Percentiles rank a stretch among this genome's conserved stretches.
Evolutionary conservation across 2,888 invertebrate species (phyloP).

Genomic region (Leucoma salicis): DNA sequence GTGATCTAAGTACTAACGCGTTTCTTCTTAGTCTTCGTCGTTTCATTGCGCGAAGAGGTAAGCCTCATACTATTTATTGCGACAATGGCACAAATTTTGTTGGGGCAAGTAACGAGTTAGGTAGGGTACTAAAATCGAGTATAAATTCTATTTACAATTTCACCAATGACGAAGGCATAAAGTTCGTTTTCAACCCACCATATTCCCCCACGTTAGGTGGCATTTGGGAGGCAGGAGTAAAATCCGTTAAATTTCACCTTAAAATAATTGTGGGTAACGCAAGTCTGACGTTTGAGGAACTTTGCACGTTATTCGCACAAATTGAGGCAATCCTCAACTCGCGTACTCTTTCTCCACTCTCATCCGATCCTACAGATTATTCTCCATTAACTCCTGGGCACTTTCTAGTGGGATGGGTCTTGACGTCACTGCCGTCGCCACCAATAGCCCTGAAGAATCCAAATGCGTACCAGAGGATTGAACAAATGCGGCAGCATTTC

Average conservation of each 20-base stretch:
- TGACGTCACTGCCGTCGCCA: too few relatives aligned
- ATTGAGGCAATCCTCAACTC: slow-evolving; percentile 17
- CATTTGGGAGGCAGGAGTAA: neutral
- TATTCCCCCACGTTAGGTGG: neutral
- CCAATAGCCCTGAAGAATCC: too few relatives aligned
- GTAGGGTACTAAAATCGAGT: slow-evolving; percentile 6
- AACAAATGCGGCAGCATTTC: too few relatives aligned
- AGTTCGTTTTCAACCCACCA: too few relatives aligned
- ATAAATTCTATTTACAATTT: slow-evolving; percentile 6
- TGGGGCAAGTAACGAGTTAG: slow-evolving; percentile 7
- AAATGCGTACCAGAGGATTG: too few relatives aligned
- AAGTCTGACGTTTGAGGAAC: slow-evolving; percentile 10
- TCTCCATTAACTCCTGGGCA: too few relatives aligned
- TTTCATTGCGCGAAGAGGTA: too few relatives aligned
- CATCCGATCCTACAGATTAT: slow-evolving; percentile 10
- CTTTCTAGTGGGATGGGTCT: too few relatives aligned
- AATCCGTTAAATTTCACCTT: too few relatives aligned
- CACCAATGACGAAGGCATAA: too few relatives aligned
- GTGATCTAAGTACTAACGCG: slow-evolving; percentile 12
- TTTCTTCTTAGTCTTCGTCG: slow-evolving; percentile 13
- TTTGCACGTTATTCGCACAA: slow-evolving; percentile 12
- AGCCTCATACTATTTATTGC: too few relatives aligned
- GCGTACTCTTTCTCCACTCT: slow-evolving; percentile 14
- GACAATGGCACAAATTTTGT: slow-evolving; percentile 18
- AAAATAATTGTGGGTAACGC: too few relatives aligned